phyloP scores from a whole-genome alignment of 2,888 invertebrate genomes.

The Dryobotodes eremita region DNA sequence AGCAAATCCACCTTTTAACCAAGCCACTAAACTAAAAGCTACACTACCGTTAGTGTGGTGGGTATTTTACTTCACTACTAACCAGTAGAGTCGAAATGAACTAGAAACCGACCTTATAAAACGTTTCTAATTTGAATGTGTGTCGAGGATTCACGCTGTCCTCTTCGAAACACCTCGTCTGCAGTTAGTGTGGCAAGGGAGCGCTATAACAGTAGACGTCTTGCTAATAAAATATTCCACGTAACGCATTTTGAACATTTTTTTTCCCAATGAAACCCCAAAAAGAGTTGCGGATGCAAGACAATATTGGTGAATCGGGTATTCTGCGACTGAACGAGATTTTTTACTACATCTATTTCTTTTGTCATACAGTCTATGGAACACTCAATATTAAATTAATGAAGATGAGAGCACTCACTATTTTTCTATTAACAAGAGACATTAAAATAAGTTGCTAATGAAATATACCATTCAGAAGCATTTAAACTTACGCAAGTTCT shows the following conservation, averaged over 20 bases:
- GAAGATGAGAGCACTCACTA: constrained; percentile 21
- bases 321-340: constrained; percentile 45
- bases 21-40: neutral
- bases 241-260: neutral
- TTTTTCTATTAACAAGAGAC: constrained; percentile 22
- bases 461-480: constrained; percentile 14
- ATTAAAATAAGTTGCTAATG: constrained; percentile 6
- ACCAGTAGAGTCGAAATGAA: neutral
- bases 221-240: neutral
- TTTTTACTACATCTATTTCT: constrained; percentile 25
- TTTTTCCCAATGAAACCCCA: neutral
- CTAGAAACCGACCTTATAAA: neutral
- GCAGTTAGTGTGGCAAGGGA: neutral
- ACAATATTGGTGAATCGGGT: neutral
- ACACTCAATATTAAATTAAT: constrained; percentile 34
- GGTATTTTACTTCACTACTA: constrained; percentile 4
- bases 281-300: neutral
- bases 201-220: neutral
- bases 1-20: neutral
- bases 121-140: neutral
- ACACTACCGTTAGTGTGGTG: neutral
- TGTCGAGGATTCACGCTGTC: neutral
- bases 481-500: constrained; percentile 19
- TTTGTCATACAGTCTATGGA: constrained; percentile 26
- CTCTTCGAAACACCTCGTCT: no score